Conservation (phyloP, 2,888 invertebrate species). For the Neuroscelio doddi region DNA sequence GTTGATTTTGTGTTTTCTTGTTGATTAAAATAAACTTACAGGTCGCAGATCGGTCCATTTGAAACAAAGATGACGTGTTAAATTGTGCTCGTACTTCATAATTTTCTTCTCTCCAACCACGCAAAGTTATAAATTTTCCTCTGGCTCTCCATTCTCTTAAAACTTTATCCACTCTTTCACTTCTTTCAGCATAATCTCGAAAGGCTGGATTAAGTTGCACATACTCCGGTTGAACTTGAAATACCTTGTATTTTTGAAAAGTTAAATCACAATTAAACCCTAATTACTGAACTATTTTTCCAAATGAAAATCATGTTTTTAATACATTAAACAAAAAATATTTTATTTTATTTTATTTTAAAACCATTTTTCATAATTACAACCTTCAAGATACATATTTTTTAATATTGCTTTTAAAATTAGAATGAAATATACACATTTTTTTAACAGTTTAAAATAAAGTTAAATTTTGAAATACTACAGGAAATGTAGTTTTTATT, state of each 20-base stretch:
- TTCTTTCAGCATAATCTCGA: constrained; percentile 87
- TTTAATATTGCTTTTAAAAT: no score
- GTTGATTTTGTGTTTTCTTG: no score
- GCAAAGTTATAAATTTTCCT: constrained; percentile 84
- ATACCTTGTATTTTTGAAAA: constrained; percentile 79
- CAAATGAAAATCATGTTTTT: constrained; percentile 1
- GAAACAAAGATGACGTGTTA: constrained; percentile 76
- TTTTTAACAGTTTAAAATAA: no score
- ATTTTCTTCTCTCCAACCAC: constrained; percentile 96
- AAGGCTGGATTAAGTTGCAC: constrained; percentile 91
- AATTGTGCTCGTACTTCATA: constrained; percentile 90
- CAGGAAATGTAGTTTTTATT: no score
- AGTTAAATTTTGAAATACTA: no score
- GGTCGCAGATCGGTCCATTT: constrained; percentile 94
- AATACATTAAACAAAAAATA: constrained; percentile 1
- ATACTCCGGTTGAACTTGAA: constrained; percentile 80
- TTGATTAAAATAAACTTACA: constrained; percentile 75
- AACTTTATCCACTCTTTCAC: constrained; percentile 84
- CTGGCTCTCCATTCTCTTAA: constrained; percentile 83
- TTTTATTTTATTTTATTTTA: not conserved
- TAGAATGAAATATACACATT: no score
- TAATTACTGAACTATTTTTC: not conserved
- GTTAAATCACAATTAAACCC: not conserved
- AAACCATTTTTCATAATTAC: not conserved
- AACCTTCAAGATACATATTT: no score